Evolutionary conservation across 2,113 vertebrate species (phyloP), one percentile per base, ranked within the genome.

Genomic region (Origma solitaria): DNA sequence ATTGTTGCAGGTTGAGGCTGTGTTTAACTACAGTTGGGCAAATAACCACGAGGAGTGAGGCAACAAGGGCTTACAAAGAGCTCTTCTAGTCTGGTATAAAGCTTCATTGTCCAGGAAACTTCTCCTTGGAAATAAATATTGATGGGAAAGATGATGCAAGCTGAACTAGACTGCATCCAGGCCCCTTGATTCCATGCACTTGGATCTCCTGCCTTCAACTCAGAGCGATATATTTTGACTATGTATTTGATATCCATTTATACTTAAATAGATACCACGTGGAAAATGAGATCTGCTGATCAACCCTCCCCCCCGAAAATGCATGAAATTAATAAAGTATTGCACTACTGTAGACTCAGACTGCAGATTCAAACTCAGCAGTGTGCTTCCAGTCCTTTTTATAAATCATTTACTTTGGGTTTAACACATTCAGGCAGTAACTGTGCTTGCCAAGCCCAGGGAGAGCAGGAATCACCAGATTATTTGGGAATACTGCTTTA

Each of bases 221-320:
- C 11, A 20, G 47, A 62, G 49, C 49, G 61, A 62, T 4, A 17
- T 1, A 15, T 40, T 49, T 78, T 6, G 91, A n/a, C n/a, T n/a
- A n/a, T n/a, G n/a, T n/a, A n/a, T n/a, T n/a, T n/a, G n/a, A n/a
- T n/a, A n/a, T n/a, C n/a, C n/a, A n/a, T n/a, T n/a, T n/a, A n/a
- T 35, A 13, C 20, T 58, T 27, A 54, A 69, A 53, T 0, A 18
- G 81, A 58, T 42, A 49, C 20, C 4, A 3, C 0, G 16, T 0
- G 69, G 49, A 57, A 56, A 80, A 62, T 4, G 6, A 69, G 56
- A 75, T 15, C 24, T 53, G 30, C 37, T 82, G n/a, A 68, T 45
- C 33, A 90, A 45, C 9, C 31, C n/a, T n/a, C n/a, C 4, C 13
- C 50, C n/a, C 2, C 9, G 24, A 31, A 57, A 56, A 42, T 4